These are phyloP conservation scores for Ashinkailepas kermadecensis DNA, from an alignment of 2,888 invertebrate species.

Conservation along the genomic window DNA sequence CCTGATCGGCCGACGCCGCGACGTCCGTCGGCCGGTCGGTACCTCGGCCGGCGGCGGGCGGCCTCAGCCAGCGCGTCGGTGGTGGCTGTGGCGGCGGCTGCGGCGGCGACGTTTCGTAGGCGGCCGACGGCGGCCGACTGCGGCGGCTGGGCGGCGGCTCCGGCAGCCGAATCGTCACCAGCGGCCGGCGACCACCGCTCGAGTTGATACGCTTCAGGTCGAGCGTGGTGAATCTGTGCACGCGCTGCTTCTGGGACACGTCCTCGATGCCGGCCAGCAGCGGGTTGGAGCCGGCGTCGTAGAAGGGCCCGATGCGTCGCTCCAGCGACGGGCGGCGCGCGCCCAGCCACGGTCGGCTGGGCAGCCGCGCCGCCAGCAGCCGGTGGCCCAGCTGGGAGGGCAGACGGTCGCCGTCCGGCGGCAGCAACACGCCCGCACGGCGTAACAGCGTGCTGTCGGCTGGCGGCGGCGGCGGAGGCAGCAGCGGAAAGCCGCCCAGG, in stretches of 20 bases:
- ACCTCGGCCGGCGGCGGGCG: not conserved
- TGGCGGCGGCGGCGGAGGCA: not conserved
- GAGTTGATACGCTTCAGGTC: not conserved
- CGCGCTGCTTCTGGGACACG: not conserved
- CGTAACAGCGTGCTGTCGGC: too few relatives aligned
- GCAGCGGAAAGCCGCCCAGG: not conserved
- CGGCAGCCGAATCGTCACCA: not conserved
- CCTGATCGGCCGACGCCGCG: not conserved
- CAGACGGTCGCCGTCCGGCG: not conserved
- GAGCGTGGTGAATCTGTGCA: not conserved
- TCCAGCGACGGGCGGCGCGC: too few relatives aligned
- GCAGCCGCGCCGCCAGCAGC: not conserved
- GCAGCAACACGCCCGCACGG: not conserved
- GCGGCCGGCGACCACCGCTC: not conserved
- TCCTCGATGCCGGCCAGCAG: conserved; percentile 13
- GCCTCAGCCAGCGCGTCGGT: not conserved
- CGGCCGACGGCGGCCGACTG: not conserved
- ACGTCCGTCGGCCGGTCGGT: not conserved
- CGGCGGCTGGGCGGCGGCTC: not conserved
- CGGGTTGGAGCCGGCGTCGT: not conserved
- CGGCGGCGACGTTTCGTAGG: not conserved
- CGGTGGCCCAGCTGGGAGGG: not conserved
- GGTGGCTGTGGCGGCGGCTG: not conserved
- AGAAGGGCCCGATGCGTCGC: not conserved
- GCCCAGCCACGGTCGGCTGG: not conserved